Percentiles rank a stretch among this genome's conserved stretches.
These are phyloP conservation scores for Drosophila teissieri DNA, from an alignment of 1,140 invertebrate genomes.

Conservation along the genomic window DNA sequence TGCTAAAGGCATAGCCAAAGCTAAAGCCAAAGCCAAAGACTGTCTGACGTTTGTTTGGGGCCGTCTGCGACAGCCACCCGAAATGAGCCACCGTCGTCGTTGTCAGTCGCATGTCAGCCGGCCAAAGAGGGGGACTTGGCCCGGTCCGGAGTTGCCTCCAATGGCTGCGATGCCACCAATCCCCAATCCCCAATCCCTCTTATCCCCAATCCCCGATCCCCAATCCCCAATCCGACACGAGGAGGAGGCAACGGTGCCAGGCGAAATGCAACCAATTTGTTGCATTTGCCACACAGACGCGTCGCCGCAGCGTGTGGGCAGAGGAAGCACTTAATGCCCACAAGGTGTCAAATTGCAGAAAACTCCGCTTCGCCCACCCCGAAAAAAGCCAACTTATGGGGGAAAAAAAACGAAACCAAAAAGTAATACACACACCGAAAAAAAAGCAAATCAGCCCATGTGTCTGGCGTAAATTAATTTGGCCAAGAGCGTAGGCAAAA, in stretches of 20 bases:
- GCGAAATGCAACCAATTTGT: conserved; percentile 82
- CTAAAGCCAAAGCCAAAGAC: conserved; percentile 6
- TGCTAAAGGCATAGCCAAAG: conserved; percentile 8
- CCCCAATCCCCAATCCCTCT: background rate
- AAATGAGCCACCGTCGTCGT: conserved; percentile 50
- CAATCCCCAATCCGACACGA: background rate
- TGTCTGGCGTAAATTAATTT: conserved; percentile 75
- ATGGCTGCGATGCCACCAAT: background rate
- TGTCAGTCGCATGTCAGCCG: conserved; percentile 72
- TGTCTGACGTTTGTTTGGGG: conserved; percentile 42
- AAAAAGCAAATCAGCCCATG: conserved; percentile 24
- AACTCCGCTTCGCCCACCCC: conserved; percentile 70
- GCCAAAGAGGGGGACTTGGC: conserved; percentile 13
- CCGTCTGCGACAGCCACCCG: conserved; percentile 45
- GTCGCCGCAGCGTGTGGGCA: conserved; percentile 72
- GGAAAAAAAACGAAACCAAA: background rate
- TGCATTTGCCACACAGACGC: conserved; percentile 63
- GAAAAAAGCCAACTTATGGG: conserved; percentile 4
- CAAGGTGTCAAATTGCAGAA: conserved; percentile 84
- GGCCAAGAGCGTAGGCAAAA: conserved; percentile 72
- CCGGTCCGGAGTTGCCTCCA: background rate
- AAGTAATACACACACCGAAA: conserved; percentile 7
- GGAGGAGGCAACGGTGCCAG: background rate
- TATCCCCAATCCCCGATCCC: background rate
- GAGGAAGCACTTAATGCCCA: conserved; percentile 84